phyloP scores from a whole-genome alignment of 2,113 vertebrate genomes.

The Microtus ochrogaster region DNA sequence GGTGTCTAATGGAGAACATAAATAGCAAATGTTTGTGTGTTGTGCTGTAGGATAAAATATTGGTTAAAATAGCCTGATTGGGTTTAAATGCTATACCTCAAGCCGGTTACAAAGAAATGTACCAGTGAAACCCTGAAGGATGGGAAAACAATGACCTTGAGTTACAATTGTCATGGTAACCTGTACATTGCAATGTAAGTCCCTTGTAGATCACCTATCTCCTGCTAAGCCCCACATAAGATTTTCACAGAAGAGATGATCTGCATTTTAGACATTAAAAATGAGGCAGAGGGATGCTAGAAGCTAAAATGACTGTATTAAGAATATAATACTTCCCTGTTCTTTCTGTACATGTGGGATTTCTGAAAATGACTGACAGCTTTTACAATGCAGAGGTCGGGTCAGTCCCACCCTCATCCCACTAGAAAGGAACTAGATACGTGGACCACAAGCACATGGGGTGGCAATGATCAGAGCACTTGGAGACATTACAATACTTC shows the following conservation, averaged over 20 bases:
- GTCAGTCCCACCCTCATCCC: not conserved
- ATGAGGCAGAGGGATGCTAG: not conserved
- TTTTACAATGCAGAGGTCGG: not conserved
- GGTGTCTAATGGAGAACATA: slow-evolving; percentile 11
- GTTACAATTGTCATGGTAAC: not conserved
- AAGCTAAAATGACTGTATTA: not conserved
- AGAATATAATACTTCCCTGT: not conserved
- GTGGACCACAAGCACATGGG: not conserved
- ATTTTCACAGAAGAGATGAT: not conserved
- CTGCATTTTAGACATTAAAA: not conserved
- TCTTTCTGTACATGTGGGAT: not conserved
- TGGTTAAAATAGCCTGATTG: not conserved
- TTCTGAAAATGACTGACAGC: not conserved
- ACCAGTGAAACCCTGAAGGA: not conserved
- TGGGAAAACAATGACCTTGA: not conserved
- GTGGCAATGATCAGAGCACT: not conserved
- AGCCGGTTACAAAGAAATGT: slow-evolving; percentile 35
- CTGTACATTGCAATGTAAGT: not conserved
- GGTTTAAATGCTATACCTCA: slow-evolving; percentile 18
- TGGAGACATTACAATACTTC: not conserved
- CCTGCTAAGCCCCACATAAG: not conserved
- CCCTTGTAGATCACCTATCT: not conserved
- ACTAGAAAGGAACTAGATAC: not conserved
- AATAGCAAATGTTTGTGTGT: slow-evolving; percentile 32
- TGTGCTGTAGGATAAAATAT: not conserved